Percentiles rank a stretch among this genome's conserved stretches.
Conservation (phyloP, 1,140 invertebrate genomes). For the Bombus sylvicola region DNA sequence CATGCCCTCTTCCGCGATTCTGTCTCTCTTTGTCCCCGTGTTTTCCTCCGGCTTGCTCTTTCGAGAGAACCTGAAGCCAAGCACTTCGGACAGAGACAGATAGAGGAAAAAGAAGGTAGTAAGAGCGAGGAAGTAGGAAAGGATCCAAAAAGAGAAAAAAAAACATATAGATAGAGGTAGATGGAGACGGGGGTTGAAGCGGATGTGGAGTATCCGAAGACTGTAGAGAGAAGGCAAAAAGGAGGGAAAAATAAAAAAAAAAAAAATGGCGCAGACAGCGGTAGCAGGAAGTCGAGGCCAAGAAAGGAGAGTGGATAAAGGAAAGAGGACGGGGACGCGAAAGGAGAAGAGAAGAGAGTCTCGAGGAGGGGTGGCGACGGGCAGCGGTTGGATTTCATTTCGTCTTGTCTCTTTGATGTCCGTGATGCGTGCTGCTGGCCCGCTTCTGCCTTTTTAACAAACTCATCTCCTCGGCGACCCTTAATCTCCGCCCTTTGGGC, state of each 20-base stretch:
- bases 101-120: conserved; percentile 28
- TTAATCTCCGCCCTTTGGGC: conserved; percentile 81
- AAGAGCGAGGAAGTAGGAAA: conserved; percentile 14
- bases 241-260: conserved; percentile 48
- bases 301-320: conserved; percentile 65
- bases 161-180: conserved; percentile 19
- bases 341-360: conserved; percentile 56
- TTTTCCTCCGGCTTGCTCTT: conserved; percentile 31
- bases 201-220: conserved; percentile 65
- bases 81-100: not conserved
- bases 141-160: not conserved
- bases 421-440: conserved; percentile 81
- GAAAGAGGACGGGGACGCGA: conserved; percentile 50
- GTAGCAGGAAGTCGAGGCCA: conserved; percentile 54
- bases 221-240: conserved; percentile 51
- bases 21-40: conserved; percentile 23
- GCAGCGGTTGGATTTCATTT: conserved; percentile 82
- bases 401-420: conserved; percentile 83
- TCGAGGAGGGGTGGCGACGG: conserved; percentile 63
- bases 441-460: conserved; percentile 83
- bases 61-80: not conserved
- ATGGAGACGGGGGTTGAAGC: conserved; percentile 48
- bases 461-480: conserved; percentile 81
- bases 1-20: conserved; percentile 24
- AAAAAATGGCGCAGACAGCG: conserved; percentile 57